These are phyloP conservation scores for Melangyna quadrimaculata DNA, from an alignment of 2,888 invertebrate species.

Conservation along the genomic window DNA sequence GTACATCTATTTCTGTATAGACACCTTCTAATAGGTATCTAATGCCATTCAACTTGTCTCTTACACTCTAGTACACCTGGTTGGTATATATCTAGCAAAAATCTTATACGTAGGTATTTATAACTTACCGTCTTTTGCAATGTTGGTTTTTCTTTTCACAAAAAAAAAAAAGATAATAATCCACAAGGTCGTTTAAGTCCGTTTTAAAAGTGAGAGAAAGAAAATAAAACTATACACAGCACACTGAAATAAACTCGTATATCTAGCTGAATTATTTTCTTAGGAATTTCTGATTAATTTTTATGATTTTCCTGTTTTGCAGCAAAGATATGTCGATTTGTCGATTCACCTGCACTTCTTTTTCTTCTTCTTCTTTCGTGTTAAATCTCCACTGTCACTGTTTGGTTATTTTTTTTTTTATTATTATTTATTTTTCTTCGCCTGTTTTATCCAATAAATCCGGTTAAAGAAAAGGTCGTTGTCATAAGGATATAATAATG, in stretches of 20 bases:
- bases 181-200: constrained; percentile 70
- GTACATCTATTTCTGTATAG: neutral
- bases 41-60: neutral
- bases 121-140: constrained; percentile 59
- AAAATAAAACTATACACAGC: neutral
- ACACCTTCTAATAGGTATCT: neutral
- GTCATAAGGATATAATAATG: neutral
- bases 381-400: constrained; percentile 62
- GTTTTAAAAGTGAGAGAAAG: constrained; percentile 35
- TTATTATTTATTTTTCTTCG: constrained; percentile 36
- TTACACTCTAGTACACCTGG: neutral
- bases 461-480: constrained; percentile 65
- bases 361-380: neutral
- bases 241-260: neutral
- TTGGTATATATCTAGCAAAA: neutral
- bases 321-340: neutral
- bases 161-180: constrained; percentile 33
- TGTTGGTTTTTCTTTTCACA: constrained; percentile 9
- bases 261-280: neutral
- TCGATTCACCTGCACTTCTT: constrained; percentile 44
- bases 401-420: neutral
- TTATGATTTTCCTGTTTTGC: constrained; percentile 11
- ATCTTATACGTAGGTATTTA: neutral
- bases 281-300: constrained; percentile 31
- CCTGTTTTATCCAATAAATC: constrained; percentile 67